Evolutionary conservation across 2,888 invertebrate species (phyloP).

Genomic region (Xestia xanthographa): DNA sequence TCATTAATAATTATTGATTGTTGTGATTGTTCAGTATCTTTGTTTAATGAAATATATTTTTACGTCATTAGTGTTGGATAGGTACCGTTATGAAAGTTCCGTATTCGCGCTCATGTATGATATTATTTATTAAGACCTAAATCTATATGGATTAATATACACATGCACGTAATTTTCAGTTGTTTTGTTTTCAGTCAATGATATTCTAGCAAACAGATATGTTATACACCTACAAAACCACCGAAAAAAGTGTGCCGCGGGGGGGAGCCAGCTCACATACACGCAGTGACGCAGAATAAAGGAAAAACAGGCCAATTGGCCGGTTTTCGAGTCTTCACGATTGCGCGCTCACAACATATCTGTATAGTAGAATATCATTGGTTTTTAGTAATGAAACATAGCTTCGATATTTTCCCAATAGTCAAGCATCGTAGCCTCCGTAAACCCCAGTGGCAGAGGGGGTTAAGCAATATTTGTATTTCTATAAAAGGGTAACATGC

Average conservation of each 20-base stretch:
- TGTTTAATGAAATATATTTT: neutral
- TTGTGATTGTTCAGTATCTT: neutral
- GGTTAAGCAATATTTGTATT: constrained; percentile 79
- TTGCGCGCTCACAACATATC: no score
- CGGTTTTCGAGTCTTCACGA: no score
- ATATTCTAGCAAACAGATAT: no score
- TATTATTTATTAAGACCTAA: neutral
- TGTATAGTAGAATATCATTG: no score
- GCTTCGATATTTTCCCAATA: neutral
- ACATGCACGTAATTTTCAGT: neutral
- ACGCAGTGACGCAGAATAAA: no score
- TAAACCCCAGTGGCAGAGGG: constrained; percentile 70
- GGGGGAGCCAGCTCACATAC: no score
- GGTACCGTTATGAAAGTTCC: neutral
- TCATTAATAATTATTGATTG: neutral
- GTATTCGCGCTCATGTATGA: neutral
- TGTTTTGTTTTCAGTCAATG: no score
- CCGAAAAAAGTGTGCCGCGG: no score
- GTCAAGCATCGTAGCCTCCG: neutral
- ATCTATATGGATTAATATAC: neutral
- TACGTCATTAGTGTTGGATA: no score
- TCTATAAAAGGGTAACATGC: constrained; percentile 80
- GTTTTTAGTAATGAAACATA: neutral
- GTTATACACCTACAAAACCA: no score
- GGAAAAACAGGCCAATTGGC: no score